phyloP scores from a whole-genome alignment of 2,888 invertebrate species.

The Xanthia togata region DNA sequence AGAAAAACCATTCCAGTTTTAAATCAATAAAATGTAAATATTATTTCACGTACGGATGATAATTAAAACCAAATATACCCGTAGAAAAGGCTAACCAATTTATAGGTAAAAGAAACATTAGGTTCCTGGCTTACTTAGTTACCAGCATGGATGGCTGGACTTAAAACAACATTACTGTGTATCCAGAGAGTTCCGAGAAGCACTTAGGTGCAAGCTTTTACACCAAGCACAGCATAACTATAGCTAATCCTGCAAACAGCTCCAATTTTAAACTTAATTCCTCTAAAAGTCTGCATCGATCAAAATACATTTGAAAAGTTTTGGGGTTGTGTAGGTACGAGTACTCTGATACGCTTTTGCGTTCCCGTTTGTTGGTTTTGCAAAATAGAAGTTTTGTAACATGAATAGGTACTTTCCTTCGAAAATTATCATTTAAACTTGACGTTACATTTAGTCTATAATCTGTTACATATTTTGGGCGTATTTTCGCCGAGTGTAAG shows the following conservation, averaged over 20 bases:
- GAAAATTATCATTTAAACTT: constrained; percentile 3
- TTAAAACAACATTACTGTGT: constrained; percentile 25
- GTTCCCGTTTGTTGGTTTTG: constrained; percentile 22
- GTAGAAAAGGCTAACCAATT: not conserved
- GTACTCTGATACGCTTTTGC: constrained; percentile 12
- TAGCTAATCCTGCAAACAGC: not conserved
- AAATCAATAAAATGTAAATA: constrained; percentile 17
- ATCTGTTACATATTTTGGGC: not conserved
- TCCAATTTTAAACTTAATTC: constrained; percentile 17
- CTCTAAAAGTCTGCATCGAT: constrained; percentile 30
- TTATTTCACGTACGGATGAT: constrained; percentile 21
- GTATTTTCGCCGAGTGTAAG: too few species aligned
- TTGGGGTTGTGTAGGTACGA: constrained; percentile 20
- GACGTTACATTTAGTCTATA: not conserved
- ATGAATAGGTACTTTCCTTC: not conserved
- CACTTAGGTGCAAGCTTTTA: constrained; percentile 18
- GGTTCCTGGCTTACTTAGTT: not conserved
- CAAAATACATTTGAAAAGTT: constrained; percentile 38
- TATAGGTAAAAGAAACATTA: not conserved
- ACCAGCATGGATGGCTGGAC: not conserved
- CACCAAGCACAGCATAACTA: not conserved
- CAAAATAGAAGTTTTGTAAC: constrained; percentile 19
- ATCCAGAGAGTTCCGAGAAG: constrained; percentile 18
- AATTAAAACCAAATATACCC: constrained; percentile 27
- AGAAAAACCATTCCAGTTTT: not conserved